These are phyloP conservation scores for Mormyrops boulengeri DNA, from an alignment of 2,797 vertebrate genomes.

Conservation along the genomic window DNA sequence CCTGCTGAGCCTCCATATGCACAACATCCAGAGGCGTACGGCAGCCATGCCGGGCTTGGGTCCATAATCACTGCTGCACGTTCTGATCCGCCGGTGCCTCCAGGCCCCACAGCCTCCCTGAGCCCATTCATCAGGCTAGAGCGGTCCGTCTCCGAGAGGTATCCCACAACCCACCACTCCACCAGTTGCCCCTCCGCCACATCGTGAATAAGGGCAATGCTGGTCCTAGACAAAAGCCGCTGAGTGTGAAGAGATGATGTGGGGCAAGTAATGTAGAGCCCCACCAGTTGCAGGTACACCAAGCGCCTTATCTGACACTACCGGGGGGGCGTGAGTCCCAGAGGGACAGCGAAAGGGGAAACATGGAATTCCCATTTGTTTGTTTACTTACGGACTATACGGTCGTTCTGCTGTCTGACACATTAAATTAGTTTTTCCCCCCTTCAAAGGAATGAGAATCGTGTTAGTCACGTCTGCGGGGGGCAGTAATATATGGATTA, in stretches of 20 bases:
- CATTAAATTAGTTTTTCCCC: neutral
- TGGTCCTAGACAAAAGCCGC: neutral
- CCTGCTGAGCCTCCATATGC: conserved; percentile 57
- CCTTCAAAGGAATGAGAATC: neutral
- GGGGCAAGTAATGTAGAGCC: neutral
- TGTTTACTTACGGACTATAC: neutral
- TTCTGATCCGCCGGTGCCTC: conserved; percentile 27
- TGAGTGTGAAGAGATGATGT: neutral
- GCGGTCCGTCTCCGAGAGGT: conserved; percentile 15
- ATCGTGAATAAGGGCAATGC: conserved; percentile 35
- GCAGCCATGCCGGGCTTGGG: conserved; percentile 50
- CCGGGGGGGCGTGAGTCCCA: neutral
- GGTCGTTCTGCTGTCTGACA: neutral
- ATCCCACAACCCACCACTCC: conserved; percentile 14
- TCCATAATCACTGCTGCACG: conserved; percentile 39
- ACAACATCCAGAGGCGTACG: conserved; percentile 40
- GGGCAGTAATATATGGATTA: conserved; percentile 11
- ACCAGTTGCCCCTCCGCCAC: conserved; percentile 15
- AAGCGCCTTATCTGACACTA: neutral
- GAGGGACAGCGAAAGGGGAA: neutral
- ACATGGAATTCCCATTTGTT: neutral
- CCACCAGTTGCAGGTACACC: neutral
- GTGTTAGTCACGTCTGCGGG: neutral
- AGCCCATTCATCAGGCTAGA: conserved; percentile 11
- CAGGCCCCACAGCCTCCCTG: neutral